Conservation (phyloP, 2,113 vertebrate genomes). For the Chiloscyllium plagiosum region DNA sequence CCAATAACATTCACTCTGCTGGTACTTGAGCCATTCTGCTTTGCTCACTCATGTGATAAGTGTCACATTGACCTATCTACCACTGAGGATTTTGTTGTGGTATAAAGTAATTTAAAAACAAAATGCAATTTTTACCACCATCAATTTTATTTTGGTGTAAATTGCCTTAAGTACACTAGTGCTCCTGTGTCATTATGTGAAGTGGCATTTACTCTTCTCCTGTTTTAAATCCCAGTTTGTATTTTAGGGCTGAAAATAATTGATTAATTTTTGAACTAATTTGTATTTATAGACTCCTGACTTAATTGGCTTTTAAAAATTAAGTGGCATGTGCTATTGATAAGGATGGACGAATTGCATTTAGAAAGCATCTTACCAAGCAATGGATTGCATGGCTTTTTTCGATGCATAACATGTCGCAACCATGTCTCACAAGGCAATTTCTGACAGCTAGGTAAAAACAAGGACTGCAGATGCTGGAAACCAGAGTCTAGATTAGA, state of each 20-base stretch:
- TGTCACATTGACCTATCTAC: slow-evolving; percentile 14
- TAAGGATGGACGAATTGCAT: neutral
- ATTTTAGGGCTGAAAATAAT: neutral
- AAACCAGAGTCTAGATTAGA: too few species aligned
- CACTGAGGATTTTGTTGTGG: neutral
- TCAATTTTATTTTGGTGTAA: slow-evolving; percentile 16
- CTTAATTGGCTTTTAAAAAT: neutral
- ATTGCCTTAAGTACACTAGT: neutral
- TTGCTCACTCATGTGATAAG: neutral
- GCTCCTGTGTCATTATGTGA: neutral
- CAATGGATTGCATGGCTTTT: neutral
- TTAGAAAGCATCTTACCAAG: neutral
- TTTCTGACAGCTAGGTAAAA: too few species aligned
- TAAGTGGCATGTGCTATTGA: neutral
- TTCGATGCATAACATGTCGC: neutral
- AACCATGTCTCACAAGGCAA: neutral
- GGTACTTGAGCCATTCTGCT: neutral
- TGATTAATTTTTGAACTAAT: neutral
- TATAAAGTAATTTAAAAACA: slow-evolving; percentile 10
- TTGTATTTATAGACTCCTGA: neutral
- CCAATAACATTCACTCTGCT: neutral
- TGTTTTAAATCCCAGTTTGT: neutral
- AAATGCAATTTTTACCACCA: slow-evolving; percentile 20
- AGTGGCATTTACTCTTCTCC: neutral
- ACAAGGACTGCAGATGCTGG: too few species aligned